Evolutionary conservation across 2,113 vertebrate genomes (phyloP).

Genomic region (Trinectes maculatus): DNA sequence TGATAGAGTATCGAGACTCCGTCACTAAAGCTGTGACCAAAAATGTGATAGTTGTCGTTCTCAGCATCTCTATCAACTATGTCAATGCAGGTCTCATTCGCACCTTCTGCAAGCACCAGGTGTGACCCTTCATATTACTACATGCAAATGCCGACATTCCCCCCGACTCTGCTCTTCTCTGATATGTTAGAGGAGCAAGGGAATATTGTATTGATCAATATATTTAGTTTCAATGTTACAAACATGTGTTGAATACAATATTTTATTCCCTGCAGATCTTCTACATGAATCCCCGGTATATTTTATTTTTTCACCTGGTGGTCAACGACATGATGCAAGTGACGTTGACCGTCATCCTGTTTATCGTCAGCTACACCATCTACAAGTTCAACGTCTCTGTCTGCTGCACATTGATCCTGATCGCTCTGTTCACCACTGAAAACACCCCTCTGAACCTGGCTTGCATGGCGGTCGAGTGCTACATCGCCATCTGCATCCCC

Average conservation of each 20-base stretch:
- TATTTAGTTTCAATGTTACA: too few relatives aligned
- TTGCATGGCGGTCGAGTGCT: slow-evolving; percentile 80
- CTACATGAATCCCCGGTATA: slow-evolving; percentile 70
- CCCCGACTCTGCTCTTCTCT: too few relatives aligned
- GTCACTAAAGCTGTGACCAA: slow-evolving; percentile 60
- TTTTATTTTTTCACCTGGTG: slow-evolving; percentile 74
- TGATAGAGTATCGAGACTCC: slow-evolving; percentile 52
- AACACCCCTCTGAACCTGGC: slow-evolving; percentile 79
- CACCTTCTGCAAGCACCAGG: slow-evolving; percentile 75
- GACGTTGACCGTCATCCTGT: slow-evolving; percentile 49
- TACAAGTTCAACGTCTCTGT: slow-evolving; percentile 38
- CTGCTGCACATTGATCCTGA: slow-evolving; percentile 39
- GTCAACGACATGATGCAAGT: slow-evolving; percentile 76
- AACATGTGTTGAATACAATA: too few relatives aligned
- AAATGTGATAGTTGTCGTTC: slow-evolving; percentile 68
- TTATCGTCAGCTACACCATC: slow-evolving; percentile 65
- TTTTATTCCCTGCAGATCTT: slow-evolving; percentile 49
- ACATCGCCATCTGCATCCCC: slow-evolving; percentile 77
- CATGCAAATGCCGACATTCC: too few relatives aligned
- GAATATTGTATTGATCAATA: too few relatives aligned
- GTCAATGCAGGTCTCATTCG: slow-evolving; percentile 72
- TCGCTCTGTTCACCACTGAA: slow-evolving; percentile 55
- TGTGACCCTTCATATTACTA: slow-evolving; percentile 10
- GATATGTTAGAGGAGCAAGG: too few relatives aligned
- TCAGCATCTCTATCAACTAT: slow-evolving; percentile 76